Percentiles rank a stretch among this genome's conserved stretches.
phyloP scores from a whole-genome alignment of 2,797 vertebrate species.

The Chelmon rostratus region DNA sequence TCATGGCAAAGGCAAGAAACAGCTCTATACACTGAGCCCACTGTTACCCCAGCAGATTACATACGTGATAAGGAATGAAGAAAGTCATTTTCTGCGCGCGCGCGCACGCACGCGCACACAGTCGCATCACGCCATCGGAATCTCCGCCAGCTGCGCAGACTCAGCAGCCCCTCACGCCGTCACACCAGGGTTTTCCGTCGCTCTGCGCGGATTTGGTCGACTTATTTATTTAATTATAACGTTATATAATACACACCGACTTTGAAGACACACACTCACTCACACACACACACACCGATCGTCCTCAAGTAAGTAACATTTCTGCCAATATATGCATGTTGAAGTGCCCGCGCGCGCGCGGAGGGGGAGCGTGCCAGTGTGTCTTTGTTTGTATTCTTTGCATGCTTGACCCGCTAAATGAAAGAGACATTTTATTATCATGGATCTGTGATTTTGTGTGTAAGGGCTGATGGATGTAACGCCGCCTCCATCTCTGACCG shows the following conservation, averaged over 20 bases:
- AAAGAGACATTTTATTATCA: neutral
- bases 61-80: slow-evolving; percentile 33
- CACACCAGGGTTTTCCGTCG: slow-evolving; percentile 77
- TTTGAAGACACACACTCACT: slow-evolving; percentile 16
- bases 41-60: slow-evolving; percentile 28
- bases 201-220: slow-evolving; percentile 66
- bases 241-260: slow-evolving; percentile 74
- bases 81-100: slow-evolving; percentile 16
- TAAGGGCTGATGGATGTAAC: neutral
- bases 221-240: slow-evolving; percentile 79
- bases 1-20: neutral
- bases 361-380: slow-evolving; percentile 22
- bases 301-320: slow-evolving; percentile 72
- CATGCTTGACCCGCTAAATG: neutral
- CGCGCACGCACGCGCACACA: slow-evolving; percentile 1
- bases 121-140: slow-evolving; percentile 77
- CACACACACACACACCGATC: slow-evolving; percentile 26
- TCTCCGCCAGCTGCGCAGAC: slow-evolving; percentile 81
- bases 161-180: slow-evolving; percentile 54
- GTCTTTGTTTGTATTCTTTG: slow-evolving; percentile 59
- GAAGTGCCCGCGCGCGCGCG: neutral
- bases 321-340: slow-evolving; percentile 27
- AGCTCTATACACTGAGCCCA: neutral
- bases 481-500: neutral
- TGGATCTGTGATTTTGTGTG: neutral